phyloP scores from a whole-genome alignment of 2,888 invertebrate genomes.

The Galeopsomyia nigrocyanea region DNA sequence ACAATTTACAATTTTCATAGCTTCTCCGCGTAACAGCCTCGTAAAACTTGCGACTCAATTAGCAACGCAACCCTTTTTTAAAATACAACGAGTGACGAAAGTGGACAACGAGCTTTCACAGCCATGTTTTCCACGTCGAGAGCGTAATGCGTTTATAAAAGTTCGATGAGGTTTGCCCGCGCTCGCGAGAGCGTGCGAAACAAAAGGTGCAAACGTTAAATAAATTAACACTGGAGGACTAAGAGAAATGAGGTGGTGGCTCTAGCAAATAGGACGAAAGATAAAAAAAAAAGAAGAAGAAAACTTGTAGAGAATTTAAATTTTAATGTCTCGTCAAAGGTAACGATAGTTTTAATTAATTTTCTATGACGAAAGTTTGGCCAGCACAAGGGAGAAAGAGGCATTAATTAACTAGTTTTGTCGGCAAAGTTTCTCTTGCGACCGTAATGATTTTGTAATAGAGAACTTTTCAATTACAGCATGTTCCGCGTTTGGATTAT shows the following conservation, averaged over 20 bases:
- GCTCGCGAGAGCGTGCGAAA: background rate
- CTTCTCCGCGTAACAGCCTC: background rate
- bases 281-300: background rate
- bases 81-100: too few species aligned
- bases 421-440: too few species aligned
- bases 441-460: too few species aligned
- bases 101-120: too few species aligned
- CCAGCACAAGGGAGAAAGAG: too few species aligned
- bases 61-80: background rate
- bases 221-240: slow-evolving; percentile 2
- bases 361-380: too few species aligned
- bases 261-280: slow-evolving; percentile 17
- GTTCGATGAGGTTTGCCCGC: slow-evolving; percentile 14
- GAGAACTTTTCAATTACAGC: too few species aligned
- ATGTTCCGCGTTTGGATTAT: too few species aligned
- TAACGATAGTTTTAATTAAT: too few species aligned
- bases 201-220: slow-evolving; percentile 1
- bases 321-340: background rate
- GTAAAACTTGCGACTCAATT: slow-evolving; percentile 4
- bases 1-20: background rate
- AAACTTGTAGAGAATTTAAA: too few species aligned
- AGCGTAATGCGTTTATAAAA: slow-evolving; percentile 13
- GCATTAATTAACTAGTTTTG: too few species aligned
- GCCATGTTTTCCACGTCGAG: background rate
- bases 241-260: slow-evolving; percentile 7